These are phyloP conservation scores for Florisuga fusca DNA, from an alignment of 2,797 vertebrate genomes.

Conservation along the genomic window DNA sequence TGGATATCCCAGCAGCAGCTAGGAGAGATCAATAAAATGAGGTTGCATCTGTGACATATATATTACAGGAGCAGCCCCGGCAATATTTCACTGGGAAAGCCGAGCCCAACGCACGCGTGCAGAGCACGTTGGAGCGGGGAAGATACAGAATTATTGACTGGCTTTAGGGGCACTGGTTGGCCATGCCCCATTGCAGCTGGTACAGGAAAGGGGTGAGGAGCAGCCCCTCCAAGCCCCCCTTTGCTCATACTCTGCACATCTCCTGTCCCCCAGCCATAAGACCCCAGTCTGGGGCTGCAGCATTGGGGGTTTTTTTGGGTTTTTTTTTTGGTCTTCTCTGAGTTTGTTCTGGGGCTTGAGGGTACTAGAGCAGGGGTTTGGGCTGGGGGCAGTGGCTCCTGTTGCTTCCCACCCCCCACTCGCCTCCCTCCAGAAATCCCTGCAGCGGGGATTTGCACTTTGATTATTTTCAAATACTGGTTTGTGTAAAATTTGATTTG, in stretches of 20 bases:
- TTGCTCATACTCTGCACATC: accelerated
- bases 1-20: conserved; percentile 36
- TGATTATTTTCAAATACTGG: conserved; percentile 78
- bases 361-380: background rate
- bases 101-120: accelerated
- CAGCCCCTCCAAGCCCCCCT: background rate
- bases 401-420: background rate
- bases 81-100: background rate
- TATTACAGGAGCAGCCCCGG: conserved; percentile 18
- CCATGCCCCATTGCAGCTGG: accelerated
- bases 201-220: background rate
- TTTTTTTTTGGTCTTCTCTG: accelerated
- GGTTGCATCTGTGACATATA: conserved; percentile 57
- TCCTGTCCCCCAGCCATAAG: accelerated
- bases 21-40: conserved; percentile 53
- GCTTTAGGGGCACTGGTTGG: background rate
- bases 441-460: conserved; percentile 71
- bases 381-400: background rate
- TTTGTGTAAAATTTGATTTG: conserved; percentile 82
- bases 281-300: accelerated
- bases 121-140: background rate
- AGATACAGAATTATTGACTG: background rate
- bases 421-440: conserved; percentile 23
- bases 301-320: too few relatives aligned
- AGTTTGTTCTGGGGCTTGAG: accelerated